Evolutionary conservation across 2,888 invertebrate species (phyloP), one percentile per base, ranked within the genome.

Genomic region (Lepidonotus clava): DNA sequence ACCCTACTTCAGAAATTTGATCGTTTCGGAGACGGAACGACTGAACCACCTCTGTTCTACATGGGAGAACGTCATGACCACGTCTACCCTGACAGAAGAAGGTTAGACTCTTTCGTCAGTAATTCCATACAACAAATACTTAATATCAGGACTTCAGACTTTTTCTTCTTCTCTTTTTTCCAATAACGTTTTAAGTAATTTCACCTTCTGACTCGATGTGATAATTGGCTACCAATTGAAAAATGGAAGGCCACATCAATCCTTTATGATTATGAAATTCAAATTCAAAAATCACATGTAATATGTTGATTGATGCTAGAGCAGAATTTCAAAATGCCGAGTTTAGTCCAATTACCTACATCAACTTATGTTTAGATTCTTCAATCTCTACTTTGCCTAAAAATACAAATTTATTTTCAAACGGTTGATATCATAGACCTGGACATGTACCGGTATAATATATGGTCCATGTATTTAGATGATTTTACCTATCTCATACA

Each of bases 1-100:
- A n/a, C 87, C 89, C 14, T 91, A 91, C 85, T 93, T 92, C 89
- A 90, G 92, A 40, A 84, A 89, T 21, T 86, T 92, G 36, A 56
- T 92, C 61, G 76, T 84, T 1, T 87, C 89, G 0, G 91, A 93
- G 87, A 91, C 91, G 0, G 86, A 89, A 0, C 87, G 90, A 36
- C 88, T 93, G 66, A 91, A 90, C 32, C 80, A 41, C 5, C 86
- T 91, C 2, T 89, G 91, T 86, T 86, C 86, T n/a, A 87, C 88
- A 21, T 93, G 93, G 93, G 89, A 90, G 24, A 83, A 88, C 11
- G 84, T 90, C 85, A 90, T 88, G 53, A 87, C 83, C 5, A 40
- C 88, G 18, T n/a, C 86, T n/a, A 87, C 84, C 6, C 51, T 86
- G 14, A 67, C 86, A 56, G 93, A 92, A 77, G 93, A 93, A 86